Base-by-base conservation (phyloP, 2,888 invertebrate genomes). In the Netelia fuscicornis region DNA sequence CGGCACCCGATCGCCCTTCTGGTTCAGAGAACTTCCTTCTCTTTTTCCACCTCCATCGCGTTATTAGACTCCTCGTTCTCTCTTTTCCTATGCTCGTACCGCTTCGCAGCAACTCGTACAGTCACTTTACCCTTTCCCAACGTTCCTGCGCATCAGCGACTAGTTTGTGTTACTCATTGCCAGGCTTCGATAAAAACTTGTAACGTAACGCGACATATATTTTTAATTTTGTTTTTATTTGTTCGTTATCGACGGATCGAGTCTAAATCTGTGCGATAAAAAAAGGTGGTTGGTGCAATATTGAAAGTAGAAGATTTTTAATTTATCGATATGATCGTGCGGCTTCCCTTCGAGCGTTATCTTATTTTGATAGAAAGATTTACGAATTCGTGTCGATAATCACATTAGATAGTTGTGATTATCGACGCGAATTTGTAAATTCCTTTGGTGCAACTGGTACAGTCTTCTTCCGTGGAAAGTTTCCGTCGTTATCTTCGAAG, bases 1-100 rank as follows among this genome's bases (percentile, higher is more conserved):
- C 90, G 85, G 87, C 89, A 80, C 83, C 85, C 88, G 88, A 87
- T 90, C 88, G 87, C 89, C 88, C 87, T 88, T 88, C 86, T 87
- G 86, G 88, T 86, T 83, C 75, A 87, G 78, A 86, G 88, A 80
- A 86, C 88, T 89, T 90, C 89, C 90, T 89, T 81, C 89, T 90
- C 89, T 88, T 68, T 70, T 78, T 68, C 85, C 83, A 86, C 83
- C 86, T 77, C 80, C 78, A 81, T 52, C 10, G 23, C 3, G n/a
- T 48, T 65, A 30, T 68, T n/a, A n/a, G 60, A 44, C 23, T 62
- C 62, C 74, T 79, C 78, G 75, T 82, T 81, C 81, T 42, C 70
- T 81, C 78, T 71, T 80, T 67, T 54, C 72, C 74, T 72, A 48
- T 74, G 17, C 77, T 67, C 62, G 44, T 37, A 67, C 68, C 54